Conservation (phyloP, 2,888 invertebrate species). For the Perithous albicinctus region DNA sequence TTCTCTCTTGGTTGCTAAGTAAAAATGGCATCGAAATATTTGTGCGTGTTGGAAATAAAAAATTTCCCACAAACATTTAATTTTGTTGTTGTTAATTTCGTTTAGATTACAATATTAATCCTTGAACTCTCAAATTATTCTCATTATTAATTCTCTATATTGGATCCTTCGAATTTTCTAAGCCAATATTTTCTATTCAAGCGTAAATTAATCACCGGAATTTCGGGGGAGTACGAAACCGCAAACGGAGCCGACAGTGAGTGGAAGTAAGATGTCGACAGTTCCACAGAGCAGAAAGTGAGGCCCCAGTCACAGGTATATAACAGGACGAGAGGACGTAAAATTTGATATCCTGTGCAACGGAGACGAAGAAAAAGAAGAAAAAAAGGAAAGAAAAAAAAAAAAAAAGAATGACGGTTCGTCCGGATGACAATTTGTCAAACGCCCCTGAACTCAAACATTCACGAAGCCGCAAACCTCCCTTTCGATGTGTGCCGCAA, state of each 20-base stretch:
- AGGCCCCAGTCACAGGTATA: slow-evolving; percentile 41
- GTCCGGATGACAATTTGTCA: slow-evolving; percentile 78
- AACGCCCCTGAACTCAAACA: slow-evolving; percentile 55
- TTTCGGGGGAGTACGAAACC: neutral
- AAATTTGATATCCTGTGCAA: slow-evolving; percentile 81
- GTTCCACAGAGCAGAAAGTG: slow-evolving; percentile 12
- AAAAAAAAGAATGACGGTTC: slow-evolving; percentile 66
- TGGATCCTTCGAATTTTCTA: neutral
- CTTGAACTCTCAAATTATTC: neutral
- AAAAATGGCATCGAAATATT: too few relatives aligned
- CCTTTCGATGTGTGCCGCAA: slow-evolving; percentile 59
- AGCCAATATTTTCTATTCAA: neutral
- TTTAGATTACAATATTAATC: neutral
- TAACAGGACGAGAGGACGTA: slow-evolving; percentile 65
- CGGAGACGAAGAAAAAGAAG: slow-evolving; percentile 23
- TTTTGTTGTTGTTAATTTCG: too few relatives aligned
- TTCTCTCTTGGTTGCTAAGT: too few relatives aligned
- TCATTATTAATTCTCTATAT: too few relatives aligned
- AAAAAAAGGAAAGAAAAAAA: slow-evolving; percentile 53
- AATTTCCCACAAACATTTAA: too few relatives aligned
- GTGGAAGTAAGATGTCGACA: slow-evolving; percentile 21
- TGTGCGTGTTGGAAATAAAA: too few relatives aligned
- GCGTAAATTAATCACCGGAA: neutral
- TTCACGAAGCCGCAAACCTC: slow-evolving; percentile 63
- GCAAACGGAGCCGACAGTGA: neutral